Evolutionary conservation across 2,113 vertebrate genomes (phyloP), one percentile per base, ranked within the genome.

Genomic region (Procavia capensis): DNA sequence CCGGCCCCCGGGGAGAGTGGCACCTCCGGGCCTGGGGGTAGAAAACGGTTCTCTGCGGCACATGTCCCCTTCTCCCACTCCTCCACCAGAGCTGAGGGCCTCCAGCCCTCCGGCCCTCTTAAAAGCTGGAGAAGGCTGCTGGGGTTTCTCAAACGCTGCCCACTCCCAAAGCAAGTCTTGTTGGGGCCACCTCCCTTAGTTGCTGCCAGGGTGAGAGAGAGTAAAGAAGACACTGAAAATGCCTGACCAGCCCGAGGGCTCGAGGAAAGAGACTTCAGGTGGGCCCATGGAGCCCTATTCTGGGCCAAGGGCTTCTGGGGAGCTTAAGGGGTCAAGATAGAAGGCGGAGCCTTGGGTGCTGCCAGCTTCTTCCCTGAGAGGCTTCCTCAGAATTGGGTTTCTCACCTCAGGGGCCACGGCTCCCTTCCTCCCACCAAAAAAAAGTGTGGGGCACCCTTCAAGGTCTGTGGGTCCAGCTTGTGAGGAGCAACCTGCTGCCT

Each of bases 321-420:
- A 10, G 66, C 13, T 39, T 39, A 25, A 29, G 72, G 16, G 66
- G 63, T 85, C 36, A n/a, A 9, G 27, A 34, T 17, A 22, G 8
- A 68, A 20, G 13, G 6, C n/a, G 59, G 66, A 36, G 20, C 74
- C 72, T 45, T 34, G n/a, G 54, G 79, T 88, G 50, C 20, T 2
- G 2, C 54, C 70, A 83, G 50, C 36, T 19, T 59, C 80, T n/a
- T 86, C 36, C 47, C 84, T n/a, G 0, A 29, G 39, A 82, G 75
- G 82, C 85, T 95, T 78, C 61, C 78, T 87, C 41, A 79, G 92
- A 95, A 36, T 25, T 8, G 39, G 88, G 45, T 50, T 79, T 78
- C 10, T 45, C 7, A 54, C 68, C 90, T 95, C 93, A 61, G 80
- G 80, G 85, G 89, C 59, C 87, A 91, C 89, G 8, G 3, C 36